Conservation (phyloP, 1,140 invertebrate species). For the Asobara japonica region DNA sequence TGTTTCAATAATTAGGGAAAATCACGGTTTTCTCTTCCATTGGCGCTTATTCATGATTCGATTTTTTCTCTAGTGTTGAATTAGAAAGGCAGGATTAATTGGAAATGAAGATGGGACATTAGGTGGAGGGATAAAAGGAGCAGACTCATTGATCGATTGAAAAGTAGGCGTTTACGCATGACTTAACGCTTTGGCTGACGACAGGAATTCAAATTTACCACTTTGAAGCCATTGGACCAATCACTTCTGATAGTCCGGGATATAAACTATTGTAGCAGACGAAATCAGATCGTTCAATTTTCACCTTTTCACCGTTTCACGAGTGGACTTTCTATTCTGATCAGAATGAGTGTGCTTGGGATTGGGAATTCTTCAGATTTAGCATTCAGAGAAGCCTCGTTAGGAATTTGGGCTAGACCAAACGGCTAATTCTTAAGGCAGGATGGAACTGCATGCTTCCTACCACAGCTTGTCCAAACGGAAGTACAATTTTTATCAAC, state of each 20-base stretch:
- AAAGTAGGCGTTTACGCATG: slow-evolving; percentile 24
- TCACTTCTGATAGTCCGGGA: not conserved
- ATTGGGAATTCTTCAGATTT: too few relatives aligned
- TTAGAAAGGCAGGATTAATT: slow-evolving; percentile 1
- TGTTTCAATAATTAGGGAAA: not conserved
- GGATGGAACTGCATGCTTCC: too few relatives aligned
- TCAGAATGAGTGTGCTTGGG: slow-evolving; percentile 39
- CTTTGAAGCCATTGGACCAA: not conserved
- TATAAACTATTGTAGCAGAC: not conserved
- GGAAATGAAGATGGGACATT: not conserved
- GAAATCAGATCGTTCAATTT: slow-evolving; percentile 43
- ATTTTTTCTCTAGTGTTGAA: not conserved
- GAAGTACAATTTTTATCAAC: too few relatives aligned
- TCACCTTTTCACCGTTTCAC: slow-evolving; percentile 47
- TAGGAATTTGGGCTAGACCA: too few relatives aligned
- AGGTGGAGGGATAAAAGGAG: not conserved
- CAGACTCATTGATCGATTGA: slow-evolving; percentile 29
- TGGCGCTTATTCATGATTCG: not conserved
- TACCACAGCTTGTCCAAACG: not conserved
- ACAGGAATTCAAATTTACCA: slow-evolving; percentile 19
- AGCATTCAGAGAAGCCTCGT: too few relatives aligned
- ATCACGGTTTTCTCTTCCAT: not conserved
- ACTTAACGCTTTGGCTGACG: slow-evolving; percentile 20
- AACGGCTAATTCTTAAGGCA: too few relatives aligned
- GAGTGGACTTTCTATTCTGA: slow-evolving; percentile 50